These are phyloP conservation scores for Periphyllus acericola DNA, from an alignment of 2,888 invertebrate species.

Conservation along the genomic window DNA sequence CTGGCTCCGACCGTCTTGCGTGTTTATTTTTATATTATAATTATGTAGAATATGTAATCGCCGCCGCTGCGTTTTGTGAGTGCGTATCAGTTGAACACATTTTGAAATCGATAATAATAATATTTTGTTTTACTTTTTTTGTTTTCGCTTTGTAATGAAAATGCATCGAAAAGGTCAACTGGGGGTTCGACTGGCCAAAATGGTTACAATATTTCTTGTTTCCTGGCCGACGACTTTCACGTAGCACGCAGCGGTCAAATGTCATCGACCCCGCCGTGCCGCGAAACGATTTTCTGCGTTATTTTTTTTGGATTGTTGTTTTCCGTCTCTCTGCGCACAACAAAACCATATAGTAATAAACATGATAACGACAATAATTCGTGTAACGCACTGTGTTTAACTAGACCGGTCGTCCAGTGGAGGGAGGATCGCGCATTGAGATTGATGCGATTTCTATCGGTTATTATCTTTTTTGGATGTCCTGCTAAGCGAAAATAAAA, in stretches of 20 bases:
- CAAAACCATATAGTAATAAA: slow-evolving; percentile 1
- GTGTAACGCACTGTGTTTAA: background rate
- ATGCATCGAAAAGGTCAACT: background rate
- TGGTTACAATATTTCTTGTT: background rate
- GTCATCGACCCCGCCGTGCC: slow-evolving; percentile 48
- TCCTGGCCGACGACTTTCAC: slow-evolving; percentile 47
- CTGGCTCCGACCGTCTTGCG: slow-evolving; percentile 16
- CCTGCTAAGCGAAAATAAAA: background rate
- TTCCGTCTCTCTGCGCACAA: slow-evolving; percentile 6
- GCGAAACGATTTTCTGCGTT: slow-evolving; percentile 48
- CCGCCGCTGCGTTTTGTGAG: background rate
- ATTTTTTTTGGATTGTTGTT: slow-evolving; percentile 33
- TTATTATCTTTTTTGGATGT: slow-evolving; percentile 28
- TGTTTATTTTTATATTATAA: slow-evolving; percentile 52
- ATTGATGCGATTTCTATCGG: slow-evolving; percentile 41
- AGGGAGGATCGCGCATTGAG: background rate
- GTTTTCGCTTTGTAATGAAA: background rate
- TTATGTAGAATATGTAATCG: background rate
- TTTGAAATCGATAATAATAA: background rate
- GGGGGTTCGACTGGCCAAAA: background rate
- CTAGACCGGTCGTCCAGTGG: background rate
- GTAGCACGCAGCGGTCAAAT: slow-evolving; percentile 39
- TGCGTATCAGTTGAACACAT: background rate
- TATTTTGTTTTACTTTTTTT: background rate
- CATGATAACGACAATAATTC: background rate